Conservation (phyloP, 1,140 invertebrate genomes). For the Aphelenchoides fujianensis region DNA sequence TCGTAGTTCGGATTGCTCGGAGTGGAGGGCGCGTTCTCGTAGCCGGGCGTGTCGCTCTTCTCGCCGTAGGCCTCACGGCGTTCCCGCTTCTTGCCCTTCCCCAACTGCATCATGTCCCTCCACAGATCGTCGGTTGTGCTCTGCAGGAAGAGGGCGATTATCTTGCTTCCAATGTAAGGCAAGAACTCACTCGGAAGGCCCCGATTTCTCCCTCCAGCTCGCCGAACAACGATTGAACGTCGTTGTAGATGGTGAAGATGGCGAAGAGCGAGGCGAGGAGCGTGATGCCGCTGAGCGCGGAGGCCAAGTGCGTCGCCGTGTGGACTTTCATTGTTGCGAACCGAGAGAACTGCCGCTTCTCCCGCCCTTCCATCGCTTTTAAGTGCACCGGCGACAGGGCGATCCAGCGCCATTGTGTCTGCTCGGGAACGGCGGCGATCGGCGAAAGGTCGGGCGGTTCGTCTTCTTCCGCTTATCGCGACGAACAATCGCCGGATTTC, state of each 20-base stretch:
- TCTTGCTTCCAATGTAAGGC: too few species aligned
- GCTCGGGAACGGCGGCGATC: background rate
- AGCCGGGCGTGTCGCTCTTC: constrained; percentile 1
- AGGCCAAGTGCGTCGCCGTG: constrained; percentile 61
- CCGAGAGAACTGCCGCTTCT: background rate
- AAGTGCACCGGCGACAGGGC: background rate
- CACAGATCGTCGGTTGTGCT: constrained; percentile 58
- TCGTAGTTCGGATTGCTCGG: too few species aligned
- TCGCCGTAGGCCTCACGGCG: constrained; percentile 51
- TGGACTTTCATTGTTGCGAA: constrained; percentile 54
- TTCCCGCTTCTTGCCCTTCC: constrained; percentile 25
- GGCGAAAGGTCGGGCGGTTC: too few species aligned
- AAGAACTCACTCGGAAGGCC: constrained; percentile 39
- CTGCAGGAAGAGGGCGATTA: constrained; percentile 1
- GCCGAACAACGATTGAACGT: constrained; percentile 56
- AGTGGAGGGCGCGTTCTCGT: constrained; percentile 26
- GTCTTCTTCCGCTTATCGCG: background rate
- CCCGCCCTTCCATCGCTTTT: background rate
- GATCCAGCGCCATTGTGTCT: constrained; percentile 4
- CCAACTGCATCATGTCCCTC: constrained; percentile 50
- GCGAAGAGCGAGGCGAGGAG: constrained; percentile 52
- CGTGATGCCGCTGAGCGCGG: constrained; percentile 55
- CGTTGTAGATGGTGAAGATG: constrained; percentile 53
- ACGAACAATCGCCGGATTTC: background rate
- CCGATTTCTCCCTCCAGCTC: constrained; percentile 57